Percentiles rank a stretch among this genome's conserved stretches.
Evolutionary conservation across 92 coral and sea anemone species (phyloP).

Genomic region (Porites cylindrica): DNA sequence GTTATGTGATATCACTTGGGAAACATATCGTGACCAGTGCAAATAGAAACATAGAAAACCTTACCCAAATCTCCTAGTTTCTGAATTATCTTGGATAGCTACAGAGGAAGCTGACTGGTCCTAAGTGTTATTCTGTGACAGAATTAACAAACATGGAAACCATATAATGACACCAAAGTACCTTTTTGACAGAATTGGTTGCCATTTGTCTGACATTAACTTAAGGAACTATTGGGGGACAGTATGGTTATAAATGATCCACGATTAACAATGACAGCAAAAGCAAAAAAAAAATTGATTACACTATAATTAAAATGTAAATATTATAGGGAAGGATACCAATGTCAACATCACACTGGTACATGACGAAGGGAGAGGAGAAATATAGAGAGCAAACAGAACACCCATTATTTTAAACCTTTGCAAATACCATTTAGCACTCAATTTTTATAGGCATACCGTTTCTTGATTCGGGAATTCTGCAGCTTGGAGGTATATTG

Average conservation of each 20-base stretch:
- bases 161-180: not conserved
- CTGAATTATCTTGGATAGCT: not conserved
- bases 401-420: not conserved
- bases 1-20: too few relatives aligned
- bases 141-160: not conserved
- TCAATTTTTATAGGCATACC: not conserved
- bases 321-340: too few relatives aligned
- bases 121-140: not conserved
- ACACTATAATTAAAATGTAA: not conserved
- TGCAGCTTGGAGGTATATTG: constrained; percentile 1
- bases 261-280: not conserved
- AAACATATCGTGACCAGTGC: too few relatives aligned
- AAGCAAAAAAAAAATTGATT: not conserved
- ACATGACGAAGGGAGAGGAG: too few relatives aligned
- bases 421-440: not conserved
- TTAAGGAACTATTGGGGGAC: not conserved
- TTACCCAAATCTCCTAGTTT: constrained; percentile 10
- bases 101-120: not conserved
- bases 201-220: not conserved
- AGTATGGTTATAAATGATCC: not conserved
- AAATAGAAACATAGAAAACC: not conserved
- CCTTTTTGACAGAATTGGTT: not conserved
- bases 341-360: too few relatives aligned
- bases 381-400: not conserved
- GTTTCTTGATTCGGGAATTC: not conserved